Conservation (phyloP, 2,797 vertebrate species). For the Characodon lateralis region DNA sequence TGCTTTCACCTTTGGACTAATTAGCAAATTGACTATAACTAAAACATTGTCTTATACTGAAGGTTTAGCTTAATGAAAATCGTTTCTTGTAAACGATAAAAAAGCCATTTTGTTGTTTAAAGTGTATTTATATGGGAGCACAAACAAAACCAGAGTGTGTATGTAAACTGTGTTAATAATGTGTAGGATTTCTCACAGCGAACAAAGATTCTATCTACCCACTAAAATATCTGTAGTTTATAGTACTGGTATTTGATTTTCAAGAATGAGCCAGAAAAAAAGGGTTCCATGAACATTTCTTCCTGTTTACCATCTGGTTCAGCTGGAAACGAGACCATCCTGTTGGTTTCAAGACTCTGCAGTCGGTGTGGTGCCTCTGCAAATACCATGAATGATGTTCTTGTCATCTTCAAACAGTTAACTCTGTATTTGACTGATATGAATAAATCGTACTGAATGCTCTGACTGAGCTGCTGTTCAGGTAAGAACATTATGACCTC, state of each 20-base stretch:
- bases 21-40: neutral
- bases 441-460: constrained; percentile 50
- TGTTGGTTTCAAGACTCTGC: constrained; percentile 16
- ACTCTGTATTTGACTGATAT: constrained; percentile 45
- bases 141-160: neutral
- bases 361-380: constrained; percentile 45
- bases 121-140: neutral
- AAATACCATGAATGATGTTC: constrained; percentile 64
- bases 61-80: neutral
- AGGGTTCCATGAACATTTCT: too few species aligned
- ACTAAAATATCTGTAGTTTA: neutral
- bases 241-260: neutral
- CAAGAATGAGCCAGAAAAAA: neutral
- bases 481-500: neutral
- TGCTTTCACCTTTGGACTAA: neutral
- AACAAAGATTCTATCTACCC: neutral
- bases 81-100: too few species aligned
- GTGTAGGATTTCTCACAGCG: neutral
- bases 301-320: neutral
- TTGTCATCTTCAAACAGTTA: constrained; percentile 57
- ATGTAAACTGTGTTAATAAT: neutral
- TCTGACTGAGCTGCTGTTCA: constrained; percentile 4
- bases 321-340: neutral
- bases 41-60: neutral
- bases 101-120: neutral